Conservation (phyloP, 2,113 vertebrate species). For the Nettapus auritus region DNA sequence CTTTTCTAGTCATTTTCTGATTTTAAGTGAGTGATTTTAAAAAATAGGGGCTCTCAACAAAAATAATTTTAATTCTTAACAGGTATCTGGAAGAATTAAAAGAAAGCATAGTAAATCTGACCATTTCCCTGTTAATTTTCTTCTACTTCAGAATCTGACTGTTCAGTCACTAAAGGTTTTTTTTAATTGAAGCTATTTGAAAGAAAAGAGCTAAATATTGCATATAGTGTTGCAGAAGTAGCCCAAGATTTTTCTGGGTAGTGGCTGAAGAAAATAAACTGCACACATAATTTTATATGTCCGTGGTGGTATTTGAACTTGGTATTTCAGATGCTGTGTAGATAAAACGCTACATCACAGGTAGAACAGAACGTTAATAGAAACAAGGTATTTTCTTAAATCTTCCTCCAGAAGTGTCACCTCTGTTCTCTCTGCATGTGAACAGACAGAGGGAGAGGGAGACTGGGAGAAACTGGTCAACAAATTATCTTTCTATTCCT, state of each 20-base stretch:
- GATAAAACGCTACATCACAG: not conserved
- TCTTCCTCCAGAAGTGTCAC: not conserved
- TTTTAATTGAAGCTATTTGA: not conserved
- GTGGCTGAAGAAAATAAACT: not conserved
- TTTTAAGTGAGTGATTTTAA: not conserved
- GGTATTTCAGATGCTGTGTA: not conserved
- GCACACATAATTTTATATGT: not conserved
- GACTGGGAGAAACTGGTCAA: not conserved
- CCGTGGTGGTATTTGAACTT: not conserved
- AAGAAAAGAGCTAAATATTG: not conserved
- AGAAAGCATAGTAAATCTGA: not conserved
- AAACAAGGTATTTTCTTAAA: not conserved
- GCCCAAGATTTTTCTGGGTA: not conserved
- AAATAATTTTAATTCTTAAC: not conserved
- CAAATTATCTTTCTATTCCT: not conserved
- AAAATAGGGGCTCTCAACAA: not conserved
- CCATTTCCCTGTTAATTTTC: not conserved
- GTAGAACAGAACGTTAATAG: not conserved
- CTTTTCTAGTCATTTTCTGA: not conserved
- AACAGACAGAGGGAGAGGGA: not conserved
- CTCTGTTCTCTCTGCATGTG: not conserved
- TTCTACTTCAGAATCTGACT: not conserved
- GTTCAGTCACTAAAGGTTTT: not conserved
- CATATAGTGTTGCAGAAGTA: not conserved
- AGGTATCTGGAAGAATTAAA: not conserved